These are phyloP conservation scores for Cassiopea xamachana DNA, from an alignment of 30 jellyfish, hydroid and myxozoan species.

Conservation along the genomic window DNA sequence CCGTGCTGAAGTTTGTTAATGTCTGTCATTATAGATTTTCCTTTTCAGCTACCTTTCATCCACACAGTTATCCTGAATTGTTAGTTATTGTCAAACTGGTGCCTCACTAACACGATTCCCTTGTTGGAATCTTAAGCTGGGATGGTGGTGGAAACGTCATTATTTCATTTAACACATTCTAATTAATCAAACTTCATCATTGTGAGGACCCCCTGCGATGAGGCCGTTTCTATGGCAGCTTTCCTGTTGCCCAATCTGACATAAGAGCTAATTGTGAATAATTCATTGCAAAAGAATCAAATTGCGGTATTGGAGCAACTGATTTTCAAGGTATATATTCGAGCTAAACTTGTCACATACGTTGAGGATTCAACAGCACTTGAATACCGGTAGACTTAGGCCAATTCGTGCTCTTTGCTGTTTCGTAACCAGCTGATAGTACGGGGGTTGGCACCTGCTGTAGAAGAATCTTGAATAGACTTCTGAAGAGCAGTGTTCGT, in stretches of 20 bases:
- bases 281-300: constrained; percentile 34
- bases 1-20: too few species aligned
- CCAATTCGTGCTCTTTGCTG: constrained; percentile 27
- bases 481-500: not conserved
- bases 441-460: constrained; percentile 74
- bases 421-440: constrained; percentile 21
- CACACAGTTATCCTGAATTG: too few species aligned
- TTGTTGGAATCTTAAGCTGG: too few species aligned
- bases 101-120: too few species aligned
- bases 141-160: too few species aligned
- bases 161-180: too few species aligned
- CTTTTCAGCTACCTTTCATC: too few species aligned
- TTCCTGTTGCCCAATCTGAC: constrained; percentile 5
- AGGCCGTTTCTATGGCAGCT: constrained; percentile 44
- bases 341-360: not conserved
- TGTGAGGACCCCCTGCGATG: constrained; percentile 39
- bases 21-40: too few species aligned
- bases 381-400: not conserved
- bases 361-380: not conserved
- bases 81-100: too few species aligned
- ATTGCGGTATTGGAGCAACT: constrained; percentile 38
- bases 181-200: too few species aligned
- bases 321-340: constrained; percentile 12
- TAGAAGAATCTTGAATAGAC: not conserved
- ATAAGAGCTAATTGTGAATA: constrained; percentile 11